These are phyloP conservation scores for Oreochromis tanganicae DNA, from an alignment of 2,113 vertebrate species.

Conservation along the genomic window DNA sequence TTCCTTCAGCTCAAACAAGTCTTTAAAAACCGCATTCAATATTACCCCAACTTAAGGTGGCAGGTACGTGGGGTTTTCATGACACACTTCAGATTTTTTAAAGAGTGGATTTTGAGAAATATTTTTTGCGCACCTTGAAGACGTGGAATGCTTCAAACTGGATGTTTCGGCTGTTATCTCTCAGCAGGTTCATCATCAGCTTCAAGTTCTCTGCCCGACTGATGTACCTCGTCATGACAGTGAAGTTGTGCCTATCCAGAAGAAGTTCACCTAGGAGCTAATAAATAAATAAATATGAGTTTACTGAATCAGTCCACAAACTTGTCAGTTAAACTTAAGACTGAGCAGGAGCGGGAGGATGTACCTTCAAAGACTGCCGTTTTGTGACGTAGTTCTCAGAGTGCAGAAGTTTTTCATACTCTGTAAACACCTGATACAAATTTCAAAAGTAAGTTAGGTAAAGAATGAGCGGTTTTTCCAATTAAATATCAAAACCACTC, in stretches of 20 bases:
- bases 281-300: neutral
- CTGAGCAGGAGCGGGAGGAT: neutral
- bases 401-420: constrained; percentile 95
- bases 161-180: constrained; percentile 96
- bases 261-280: constrained; percentile 94
- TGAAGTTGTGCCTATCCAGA: constrained; percentile 93
- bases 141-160: constrained; percentile 99
- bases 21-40: neutral
- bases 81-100: neutral
- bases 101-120: neutral
- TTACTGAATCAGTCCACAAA: neutral
- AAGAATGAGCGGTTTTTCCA: neutral
- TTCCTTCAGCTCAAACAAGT: neutral
- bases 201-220: constrained; percentile 95
- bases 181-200: constrained; percentile 95
- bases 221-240: constrained; percentile 95
- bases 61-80: neutral
- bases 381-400: constrained; percentile 98
- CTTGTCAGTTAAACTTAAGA: neutral
- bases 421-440: constrained; percentile 85
- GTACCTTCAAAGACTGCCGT: constrained; percentile 95
- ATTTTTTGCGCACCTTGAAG: constrained; percentile 81
- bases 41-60: neutral
- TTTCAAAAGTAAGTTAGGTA: neutral
- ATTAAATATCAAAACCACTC: neutral